Evolutionary conservation across 2,888 invertebrate genomes (phyloP).

Genomic region (Drosophila mulleri): DNA sequence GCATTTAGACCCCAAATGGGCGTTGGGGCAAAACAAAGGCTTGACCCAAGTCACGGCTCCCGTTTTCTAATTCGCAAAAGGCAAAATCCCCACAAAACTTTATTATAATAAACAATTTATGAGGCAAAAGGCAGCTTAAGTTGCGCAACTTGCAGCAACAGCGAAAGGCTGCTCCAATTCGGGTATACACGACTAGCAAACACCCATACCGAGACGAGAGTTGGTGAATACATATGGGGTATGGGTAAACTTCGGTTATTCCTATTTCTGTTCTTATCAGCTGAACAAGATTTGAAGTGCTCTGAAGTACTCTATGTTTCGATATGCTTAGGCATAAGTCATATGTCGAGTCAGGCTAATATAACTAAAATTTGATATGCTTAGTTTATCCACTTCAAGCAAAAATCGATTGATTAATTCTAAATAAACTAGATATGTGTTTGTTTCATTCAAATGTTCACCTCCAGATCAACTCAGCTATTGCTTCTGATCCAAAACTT

Average conservation of each 20-base stretch:
- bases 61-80: not conserved
- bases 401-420: not conserved
- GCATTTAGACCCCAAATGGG: slow-evolving; percentile 32
- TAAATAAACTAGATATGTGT: not conserved
- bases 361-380: not conserved
- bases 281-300: not conserved
- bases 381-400: not conserved
- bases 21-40: slow-evolving; percentile 15
- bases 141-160: slow-evolving; percentile 5
- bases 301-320: not conserved
- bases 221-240: not conserved
- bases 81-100: slow-evolving; percentile 13
- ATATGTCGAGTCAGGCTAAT: too few relatives aligned
- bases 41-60: not conserved
- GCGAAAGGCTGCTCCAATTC: not conserved
- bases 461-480: not conserved
- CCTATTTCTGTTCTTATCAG: not conserved
- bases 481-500: not conserved
- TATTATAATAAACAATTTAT: slow-evolving; percentile 54
- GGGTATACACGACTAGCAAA: not conserved
- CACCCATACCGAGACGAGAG: not conserved
- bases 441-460: not conserved
- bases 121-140: slow-evolving; percentile 21
- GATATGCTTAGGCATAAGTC: too few relatives aligned
- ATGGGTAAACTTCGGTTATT: not conserved